A percentile compares a stretch with the other conserved stretches of the same genome.
Conservation (phyloP, 2,888 invertebrate genomes). For the Octodonta nipae region DNA sequence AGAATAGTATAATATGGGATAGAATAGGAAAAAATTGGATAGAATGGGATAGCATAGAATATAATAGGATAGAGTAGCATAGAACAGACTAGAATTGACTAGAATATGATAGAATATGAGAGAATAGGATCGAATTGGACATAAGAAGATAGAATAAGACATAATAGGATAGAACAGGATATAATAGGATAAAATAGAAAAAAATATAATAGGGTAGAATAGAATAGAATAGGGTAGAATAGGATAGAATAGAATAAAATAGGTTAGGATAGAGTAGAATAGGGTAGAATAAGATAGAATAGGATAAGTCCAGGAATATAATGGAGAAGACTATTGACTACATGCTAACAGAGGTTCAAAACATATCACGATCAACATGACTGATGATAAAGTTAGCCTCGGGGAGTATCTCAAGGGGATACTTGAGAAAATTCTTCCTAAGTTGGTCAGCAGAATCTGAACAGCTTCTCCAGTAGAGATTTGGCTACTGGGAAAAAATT, state of each 20-base stretch:
- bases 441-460: too few species aligned
- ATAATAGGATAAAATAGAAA: constrained; percentile 4
- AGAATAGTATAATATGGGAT: too few species aligned
- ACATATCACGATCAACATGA: too few species aligned
- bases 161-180: constrained; percentile 5
- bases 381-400: too few species aligned
- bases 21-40: constrained; percentile 1
- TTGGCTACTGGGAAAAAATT: too few species aligned
- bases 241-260: constrained; percentile 3
- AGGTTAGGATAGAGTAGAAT: background rate
- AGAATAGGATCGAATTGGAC: constrained; percentile 2
- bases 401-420: too few species aligned
- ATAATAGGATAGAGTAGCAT: constrained; percentile 3
- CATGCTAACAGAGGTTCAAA: too few species aligned
- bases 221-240: constrained; percentile 3
- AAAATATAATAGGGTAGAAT: constrained; percentile 3
- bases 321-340: background rate
- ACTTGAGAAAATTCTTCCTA: too few species aligned
- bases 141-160: constrained; percentile 2
- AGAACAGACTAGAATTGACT: constrained; percentile 2
- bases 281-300: background rate
- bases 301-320: background rate
- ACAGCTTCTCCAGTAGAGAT: too few species aligned
- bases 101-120: constrained; percentile 2
- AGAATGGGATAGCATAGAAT: constrained; percentile 4